A percentile compares a stretch with the other conserved stretches of the same genome.
These are phyloP conservation scores for Dynastes hyllus DNA, from an alignment of 2,888 invertebrate genomes.

Conservation along the genomic window DNA sequence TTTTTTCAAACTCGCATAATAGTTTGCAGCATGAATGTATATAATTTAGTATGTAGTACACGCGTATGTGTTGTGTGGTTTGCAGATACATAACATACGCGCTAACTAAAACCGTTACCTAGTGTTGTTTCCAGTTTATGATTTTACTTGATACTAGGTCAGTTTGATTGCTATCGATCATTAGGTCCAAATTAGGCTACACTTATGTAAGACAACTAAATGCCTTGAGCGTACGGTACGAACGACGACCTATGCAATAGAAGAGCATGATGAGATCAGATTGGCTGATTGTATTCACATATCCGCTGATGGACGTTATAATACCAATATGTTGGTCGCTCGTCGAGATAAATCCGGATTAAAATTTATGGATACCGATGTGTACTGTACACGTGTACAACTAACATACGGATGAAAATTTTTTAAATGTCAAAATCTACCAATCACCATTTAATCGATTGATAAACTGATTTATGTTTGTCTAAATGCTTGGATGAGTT, in stretches of 20 bases:
- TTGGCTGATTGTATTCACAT: slow-evolving; percentile 66
- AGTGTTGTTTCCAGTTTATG: neutral
- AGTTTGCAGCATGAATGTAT: too few species aligned
- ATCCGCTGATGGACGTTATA: slow-evolving; percentile 68
- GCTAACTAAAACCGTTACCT: neutral
- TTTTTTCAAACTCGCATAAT: too few species aligned
- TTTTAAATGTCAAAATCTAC: slow-evolving; percentile 39
- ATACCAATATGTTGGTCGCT: slow-evolving; percentile 67
- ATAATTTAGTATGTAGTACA: neutral
- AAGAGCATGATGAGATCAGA: slow-evolving; percentile 61
- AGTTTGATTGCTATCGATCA: slow-evolving; percentile 39
- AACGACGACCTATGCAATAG: slow-evolving; percentile 42
- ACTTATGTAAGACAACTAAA: slow-evolving; percentile 33
- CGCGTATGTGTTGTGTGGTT: neutral
- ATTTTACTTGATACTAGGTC: slow-evolving; percentile 28
- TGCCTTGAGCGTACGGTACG: slow-evolving; percentile 20
- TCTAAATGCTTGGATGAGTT: slow-evolving; percentile 1
- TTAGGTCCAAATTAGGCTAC: slow-evolving; percentile 39
- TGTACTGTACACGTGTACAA: slow-evolving; percentile 58
- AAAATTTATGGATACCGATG: slow-evolving; percentile 64
- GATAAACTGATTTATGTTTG: slow-evolving; percentile 12
- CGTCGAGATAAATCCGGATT: slow-evolving; percentile 60
- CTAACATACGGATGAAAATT: slow-evolving; percentile 23
- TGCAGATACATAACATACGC: neutral
- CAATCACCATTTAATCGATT: slow-evolving; percentile 37